Conservation (phyloP, 2,888 invertebrate genomes). For the Volucella bombylans region DNA sequence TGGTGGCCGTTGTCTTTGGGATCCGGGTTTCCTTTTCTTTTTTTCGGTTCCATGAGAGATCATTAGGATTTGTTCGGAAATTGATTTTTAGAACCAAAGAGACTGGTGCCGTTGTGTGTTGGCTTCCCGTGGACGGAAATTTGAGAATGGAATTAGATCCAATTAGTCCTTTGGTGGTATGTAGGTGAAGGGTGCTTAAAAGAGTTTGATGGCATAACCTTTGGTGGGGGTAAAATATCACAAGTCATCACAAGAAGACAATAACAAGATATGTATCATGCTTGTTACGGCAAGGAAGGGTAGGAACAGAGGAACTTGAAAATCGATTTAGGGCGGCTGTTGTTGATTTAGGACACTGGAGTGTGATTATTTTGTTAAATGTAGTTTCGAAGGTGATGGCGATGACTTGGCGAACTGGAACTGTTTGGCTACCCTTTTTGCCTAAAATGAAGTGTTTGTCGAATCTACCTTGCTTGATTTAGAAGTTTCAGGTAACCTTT, state of each 20-base stretch:
- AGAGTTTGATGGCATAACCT: not conserved
- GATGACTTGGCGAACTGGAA: too few relatives aligned
- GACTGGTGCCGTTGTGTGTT: slow-evolving; percentile 3
- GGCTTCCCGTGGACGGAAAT: not conserved
- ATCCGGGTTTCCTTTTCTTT: not conserved
- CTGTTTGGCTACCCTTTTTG: too few relatives aligned
- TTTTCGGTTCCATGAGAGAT: slow-evolving; percentile 15
- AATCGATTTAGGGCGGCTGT: too few relatives aligned
- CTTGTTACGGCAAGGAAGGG: not conserved
- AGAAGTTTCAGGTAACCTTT: too few relatives aligned
- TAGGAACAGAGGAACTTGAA: too few relatives aligned
- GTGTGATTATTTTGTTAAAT: too few relatives aligned
- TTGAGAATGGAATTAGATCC: slow-evolving; percentile 33
- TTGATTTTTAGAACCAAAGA: slow-evolving; percentile 31
- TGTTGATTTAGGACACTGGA: too few relatives aligned
- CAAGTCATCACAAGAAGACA: slow-evolving; percentile 10
- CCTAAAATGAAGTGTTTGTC: too few relatives aligned
- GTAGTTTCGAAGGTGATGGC: too few relatives aligned
- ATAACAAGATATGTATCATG: not conserved
- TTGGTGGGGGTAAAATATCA: slow-evolving; percentile 14
- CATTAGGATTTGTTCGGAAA: slow-evolving; percentile 45
- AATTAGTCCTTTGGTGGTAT: slow-evolving; percentile 33
- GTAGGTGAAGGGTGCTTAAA: not conserved
- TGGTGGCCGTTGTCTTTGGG: slow-evolving; percentile 2
- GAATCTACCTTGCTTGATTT: too few relatives aligned